These are phyloP conservation scores for Sinopyrophorus schimmeli DNA, from an alignment of 2,888 invertebrate species.

Conservation along the genomic window DNA sequence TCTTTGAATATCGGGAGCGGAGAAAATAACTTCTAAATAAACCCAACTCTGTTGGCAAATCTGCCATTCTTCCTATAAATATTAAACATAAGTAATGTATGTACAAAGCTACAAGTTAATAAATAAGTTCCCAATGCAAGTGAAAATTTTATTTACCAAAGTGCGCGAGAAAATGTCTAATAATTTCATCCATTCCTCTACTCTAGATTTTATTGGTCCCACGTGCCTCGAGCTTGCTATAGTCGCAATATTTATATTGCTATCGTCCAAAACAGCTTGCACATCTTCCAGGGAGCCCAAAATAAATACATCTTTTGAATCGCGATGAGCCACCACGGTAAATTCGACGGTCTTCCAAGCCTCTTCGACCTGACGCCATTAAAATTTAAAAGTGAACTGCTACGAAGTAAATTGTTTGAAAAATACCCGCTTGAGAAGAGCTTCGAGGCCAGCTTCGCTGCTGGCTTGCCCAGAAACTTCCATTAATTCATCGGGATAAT, in stretches of 20 bases:
- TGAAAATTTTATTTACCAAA: constrained; percentile 63
- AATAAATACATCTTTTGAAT: constrained; percentile 80
- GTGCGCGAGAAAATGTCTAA: constrained; percentile 80
- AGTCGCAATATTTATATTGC: constrained; percentile 82
- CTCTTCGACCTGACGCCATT: constrained; percentile 70
- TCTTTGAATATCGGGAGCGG: constrained; percentile 91
- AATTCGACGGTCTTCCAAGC: constrained; percentile 82
- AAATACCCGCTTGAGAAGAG: constrained; percentile 74
- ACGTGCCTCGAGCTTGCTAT: constrained; percentile 86
- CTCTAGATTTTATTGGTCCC: constrained; percentile 78
- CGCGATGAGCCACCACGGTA: constrained; percentile 75
- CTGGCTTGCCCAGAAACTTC: constrained; percentile 87
- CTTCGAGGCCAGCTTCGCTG: constrained; percentile 82
- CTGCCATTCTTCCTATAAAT: constrained; percentile 80
- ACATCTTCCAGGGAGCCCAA: constrained; percentile 85
- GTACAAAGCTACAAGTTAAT: no score
- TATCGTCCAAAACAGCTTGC: constrained; percentile 80
- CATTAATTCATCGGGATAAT: constrained; percentile 72
- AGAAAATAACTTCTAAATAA: constrained; percentile 92
- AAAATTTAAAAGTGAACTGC: constrained; percentile 6
- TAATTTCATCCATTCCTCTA: constrained; percentile 80
- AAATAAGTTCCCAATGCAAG: no score
- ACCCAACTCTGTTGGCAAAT: constrained; percentile 92
- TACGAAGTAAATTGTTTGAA: no score
- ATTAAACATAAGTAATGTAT: no score